A percentile compares a stretch with the other conserved stretches of the same genome.
phyloP scores from a whole-genome alignment of 2,888 invertebrate genomes.

The Schrankia costaestrigalis region DNA sequence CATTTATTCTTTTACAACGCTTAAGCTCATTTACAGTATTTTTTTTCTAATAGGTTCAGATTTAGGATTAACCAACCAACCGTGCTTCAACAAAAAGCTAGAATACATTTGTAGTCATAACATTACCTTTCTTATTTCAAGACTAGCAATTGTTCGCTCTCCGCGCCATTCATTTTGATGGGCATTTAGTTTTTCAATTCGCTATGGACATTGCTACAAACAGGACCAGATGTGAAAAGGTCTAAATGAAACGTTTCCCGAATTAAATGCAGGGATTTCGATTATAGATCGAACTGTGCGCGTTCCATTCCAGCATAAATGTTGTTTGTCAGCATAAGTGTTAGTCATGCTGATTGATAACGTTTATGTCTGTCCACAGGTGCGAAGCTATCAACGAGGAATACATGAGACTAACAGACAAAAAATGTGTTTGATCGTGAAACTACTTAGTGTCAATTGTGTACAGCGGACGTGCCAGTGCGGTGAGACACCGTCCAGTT shows the following conservation, averaged over 20 bases:
- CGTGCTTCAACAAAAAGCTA: not conserved
- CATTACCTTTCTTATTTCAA: constrained; percentile 6
- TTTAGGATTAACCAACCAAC: no score
- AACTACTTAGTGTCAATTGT: constrained; percentile 51
- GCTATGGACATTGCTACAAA: constrained; percentile 9
- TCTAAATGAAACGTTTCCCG: constrained; percentile 8
- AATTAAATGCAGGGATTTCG: constrained; percentile 8
- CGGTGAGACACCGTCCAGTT: constrained; percentile 61
- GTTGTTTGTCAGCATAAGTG: constrained; percentile 49
- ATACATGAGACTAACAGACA: constrained; percentile 57
- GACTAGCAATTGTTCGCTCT: constrained; percentile 10
- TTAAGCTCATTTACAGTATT: no score
- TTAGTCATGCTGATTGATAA: constrained; percentile 46
- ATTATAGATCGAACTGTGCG: constrained; percentile 33
- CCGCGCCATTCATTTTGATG: constrained; percentile 20
- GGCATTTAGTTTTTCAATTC: constrained; percentile 15
- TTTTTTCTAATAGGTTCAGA: no score
- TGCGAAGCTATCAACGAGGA: constrained; percentile 42
- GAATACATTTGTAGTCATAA: not conserved
- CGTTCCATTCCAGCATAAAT: constrained; percentile 50
- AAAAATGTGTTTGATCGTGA: constrained; percentile 76
- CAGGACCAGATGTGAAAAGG: constrained; percentile 13
- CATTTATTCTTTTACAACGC: no score
- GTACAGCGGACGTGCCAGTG: constrained; percentile 70
- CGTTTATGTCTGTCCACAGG: constrained; percentile 55